phyloP scores from a whole-genome alignment of 2,888 invertebrate genomes.

The Napeogenes sylphis region DNA sequence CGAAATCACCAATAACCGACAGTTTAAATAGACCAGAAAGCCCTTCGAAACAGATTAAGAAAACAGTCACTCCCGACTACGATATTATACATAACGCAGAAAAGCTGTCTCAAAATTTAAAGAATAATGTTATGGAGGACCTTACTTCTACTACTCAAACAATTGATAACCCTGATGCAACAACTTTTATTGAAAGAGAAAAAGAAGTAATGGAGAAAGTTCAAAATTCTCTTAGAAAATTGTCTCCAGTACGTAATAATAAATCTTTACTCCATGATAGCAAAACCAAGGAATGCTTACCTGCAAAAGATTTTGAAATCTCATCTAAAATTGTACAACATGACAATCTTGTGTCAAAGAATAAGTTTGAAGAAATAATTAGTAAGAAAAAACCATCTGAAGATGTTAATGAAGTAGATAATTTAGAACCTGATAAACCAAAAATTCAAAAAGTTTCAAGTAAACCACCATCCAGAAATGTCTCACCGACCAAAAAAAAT shows the following conservation, averaged over 20 bases:
- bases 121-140: no score
- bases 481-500: slow-evolving; percentile 58
- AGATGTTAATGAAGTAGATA: slow-evolving; percentile 29
- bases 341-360: slow-evolving; percentile 22
- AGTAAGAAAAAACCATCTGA: slow-evolving; percentile 28
- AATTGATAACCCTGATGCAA: slow-evolving; percentile 36
- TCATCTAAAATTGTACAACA: slow-evolving; percentile 32
- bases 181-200: slow-evolving; percentile 58
- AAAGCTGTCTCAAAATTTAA: no score
- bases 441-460: slow-evolving; percentile 42
- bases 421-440: slow-evolving; percentile 38
- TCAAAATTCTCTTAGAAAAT: slow-evolving; percentile 59
- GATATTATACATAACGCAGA: no score
- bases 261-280: slow-evolving; percentile 51
- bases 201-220: slow-evolving; percentile 62
- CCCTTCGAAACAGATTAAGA: no score
- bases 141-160: neutral
- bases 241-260: slow-evolving; percentile 60
- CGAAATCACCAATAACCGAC: slow-evolving; percentile 37
- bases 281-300: slow-evolving; percentile 51
- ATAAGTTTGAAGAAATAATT: slow-evolving; percentile 25
- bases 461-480: slow-evolving; percentile 53
- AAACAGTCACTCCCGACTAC: no score
- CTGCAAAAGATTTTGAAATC: slow-evolving; percentile 50
- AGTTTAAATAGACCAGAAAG: no score